Base-by-base conservation (phyloP, 2,797 vertebrate species). In the Muscicapa striata region DNA sequence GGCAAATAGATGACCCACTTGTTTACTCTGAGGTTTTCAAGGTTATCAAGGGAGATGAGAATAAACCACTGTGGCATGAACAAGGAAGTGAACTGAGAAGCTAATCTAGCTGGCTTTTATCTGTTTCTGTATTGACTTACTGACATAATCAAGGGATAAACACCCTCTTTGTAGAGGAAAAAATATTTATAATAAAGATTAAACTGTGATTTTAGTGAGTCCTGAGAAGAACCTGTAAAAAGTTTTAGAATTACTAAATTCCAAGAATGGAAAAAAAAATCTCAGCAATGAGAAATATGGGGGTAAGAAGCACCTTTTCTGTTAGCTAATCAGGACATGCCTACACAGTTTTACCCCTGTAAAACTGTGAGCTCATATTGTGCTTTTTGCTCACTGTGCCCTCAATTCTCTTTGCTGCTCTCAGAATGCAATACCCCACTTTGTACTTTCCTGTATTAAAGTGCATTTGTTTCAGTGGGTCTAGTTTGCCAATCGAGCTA, bases 11-110 rank as follows among this genome's bases (percentile, higher is more conserved):
- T 30, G 45, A 82, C 41, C 38, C 24, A 57, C 16, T 66, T 80
- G 30, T 90, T 96, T 85, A 75, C 29, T 83, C 40, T 66, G 43
- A 94, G 75, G 68, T 93, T 92, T 89, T 84, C 57, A 94, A 74
- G 34, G 51, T 85, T 97, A 54, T 87, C 75, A 69, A 52, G 43
- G 45, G 75, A 89, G 58, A 58, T 72, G 46, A 92, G 79, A 95
- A 62, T 26, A 83, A 95, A 80, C 68, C 75, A 75, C 26, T 41
- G 24, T 83, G 93, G 32, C 46, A 55, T 66, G 43, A 80, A 87
- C 30, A 83, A 86, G 78, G 54, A 93, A 95, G 54, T 74, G 34
- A 88, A 73, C 41, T n/a, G 36, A 92, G 49, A 91, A 91, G 27
- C 81, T 85, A 4, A 75, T 85, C 79, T 63, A 69, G 36, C 36